Evolutionary conservation across 2,888 invertebrate species (phyloP), one percentile per base, ranked within the genome.

Genomic region (Zaprionus lineosus): DNA sequence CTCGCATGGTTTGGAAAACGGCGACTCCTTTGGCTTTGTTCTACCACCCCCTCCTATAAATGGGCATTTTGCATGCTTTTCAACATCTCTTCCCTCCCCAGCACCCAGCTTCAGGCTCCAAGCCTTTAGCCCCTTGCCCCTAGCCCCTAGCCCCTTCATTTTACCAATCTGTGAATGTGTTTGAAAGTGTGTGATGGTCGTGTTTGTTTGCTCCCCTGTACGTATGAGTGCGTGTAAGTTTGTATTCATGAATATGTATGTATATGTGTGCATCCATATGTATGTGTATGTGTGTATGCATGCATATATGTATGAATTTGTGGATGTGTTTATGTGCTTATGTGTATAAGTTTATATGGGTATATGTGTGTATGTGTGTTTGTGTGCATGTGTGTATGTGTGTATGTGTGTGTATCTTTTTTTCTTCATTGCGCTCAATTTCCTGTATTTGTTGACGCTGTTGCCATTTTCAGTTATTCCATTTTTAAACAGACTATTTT

Each of bases 401-500:
- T n/a, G n/a, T n/a, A n/a, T 56, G 18, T 52, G 18, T 43, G 21
- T 15, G 53, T 53, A 33, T 24, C 40, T 62, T 60, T 68, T 12
- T 31, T 19, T 21, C 33, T 60, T 76, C 65, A 62, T 61, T 78
- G 82, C 72, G 77, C 83, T 79, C 79, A 84, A 82, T 79, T 79
- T 79, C 79, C 79, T 82, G 84, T 84, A 68, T 74, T 81, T 82
- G 78, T 77, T 71, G 74, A 62, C 67, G 62, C 68, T 57, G 63
- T 58, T 61, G 83, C 81, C 81, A 77, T 77, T 77, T 77, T 84
- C 77, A 84, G 77, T 84, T 77, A 84, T 77, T 77, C 81, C 77
- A 77, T 84, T 77, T 77, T 84, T 70, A 81, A 77, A 74, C 77
- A 84, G 81, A 46, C 52, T 26, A 18, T 12, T 53, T 63, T 61